Evolutionary conservation across 2,113 vertebrate species (phyloP), one percentile per base, ranked within the genome.

Genomic region (Gnathonemus echidnorhynchus): DNA sequence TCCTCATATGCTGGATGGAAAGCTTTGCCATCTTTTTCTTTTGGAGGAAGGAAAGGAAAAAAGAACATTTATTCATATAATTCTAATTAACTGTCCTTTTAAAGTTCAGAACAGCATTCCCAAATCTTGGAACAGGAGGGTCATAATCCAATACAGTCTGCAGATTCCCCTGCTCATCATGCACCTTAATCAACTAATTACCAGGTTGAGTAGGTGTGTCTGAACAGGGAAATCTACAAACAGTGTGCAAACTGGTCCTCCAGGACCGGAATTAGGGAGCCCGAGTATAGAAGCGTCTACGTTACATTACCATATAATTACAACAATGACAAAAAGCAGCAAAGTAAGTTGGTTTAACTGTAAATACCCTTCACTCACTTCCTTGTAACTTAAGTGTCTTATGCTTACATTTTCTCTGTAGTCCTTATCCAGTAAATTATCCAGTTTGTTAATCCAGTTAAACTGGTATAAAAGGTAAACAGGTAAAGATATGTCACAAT

Each of bases 1-100:
- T 99, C 98, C 95, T 99, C 98, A 0, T 99, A 99, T 0, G 97
- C 98, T 19, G 98, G 97, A 94, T 99, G 98, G 94, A 99, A 99
- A 88, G 98, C 98, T 95, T 99, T 99, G 13, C 98, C 98, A 94
- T 99, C 98, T 95, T 99, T 99, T 93, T 99, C 98, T 99, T 91
- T 49, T n/a, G 42, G n/a, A 35, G 21, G 21, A 46, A 31, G 35
- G 49, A 21, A 88, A 88, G 8, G 15, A 48, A 45, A 85, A 46
- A 21, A 83, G 39, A n/a, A 24, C 24, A 46, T 10, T 45, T 24
- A 85, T 46, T 42, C 3, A 21, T 46, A 48, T 1, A 85, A 45
- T n/a, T 45, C 21, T 24, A 48, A 84, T 84, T 6, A 74, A 39
- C 70, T 39, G 15, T 77, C 70, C n/a, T 27, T 66, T 11, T 66